Percentiles rank a stretch among this genome's conserved stretches.
Conservation (phyloP, 2,797 vertebrate genomes). For the Sebastes iracundus region DNA sequence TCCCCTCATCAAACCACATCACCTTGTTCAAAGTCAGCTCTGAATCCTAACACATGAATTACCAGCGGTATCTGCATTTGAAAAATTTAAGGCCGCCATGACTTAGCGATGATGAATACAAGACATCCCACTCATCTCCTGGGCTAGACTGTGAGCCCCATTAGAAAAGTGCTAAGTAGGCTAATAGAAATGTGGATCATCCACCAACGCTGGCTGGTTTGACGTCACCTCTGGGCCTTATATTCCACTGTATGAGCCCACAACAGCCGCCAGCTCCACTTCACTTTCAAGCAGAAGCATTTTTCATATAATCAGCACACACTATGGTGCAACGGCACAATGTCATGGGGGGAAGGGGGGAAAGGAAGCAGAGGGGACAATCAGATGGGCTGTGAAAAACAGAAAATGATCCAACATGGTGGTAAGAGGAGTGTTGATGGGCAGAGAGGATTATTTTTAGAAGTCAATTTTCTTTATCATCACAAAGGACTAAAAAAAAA, state of each 20-base stretch:
- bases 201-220: slow-evolving; percentile 62
- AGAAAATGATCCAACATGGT: neutral
- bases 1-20: slow-evolving; percentile 37
- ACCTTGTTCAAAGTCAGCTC: slow-evolving; percentile 42
- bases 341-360: slow-evolving; percentile 15
- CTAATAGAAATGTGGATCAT: slow-evolving; percentile 76
- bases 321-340: neutral
- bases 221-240: slow-evolving; percentile 64
- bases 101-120: slow-evolving; percentile 62
- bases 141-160: slow-evolving; percentile 57
- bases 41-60: slow-evolving; percentile 39
- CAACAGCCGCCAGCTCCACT: slow-evolving; percentile 44
- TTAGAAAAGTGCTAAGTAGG: slow-evolving; percentile 75
- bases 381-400: neutral
- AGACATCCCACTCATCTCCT: slow-evolving; percentile 61
- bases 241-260: slow-evolving; percentile 43
- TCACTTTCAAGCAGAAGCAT: slow-evolving; percentile 33
- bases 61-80: slow-evolving; percentile 34
- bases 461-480: neutral
- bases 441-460: neutral
- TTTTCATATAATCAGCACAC: slow-evolving; percentile 51
- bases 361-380: slow-evolving; percentile 2
- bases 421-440: neutral
- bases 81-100: slow-evolving; percentile 40
- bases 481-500: neutral